Base-by-base conservation (phyloP, 2,113 vertebrate genomes). In the Malurus elegans region DNA sequence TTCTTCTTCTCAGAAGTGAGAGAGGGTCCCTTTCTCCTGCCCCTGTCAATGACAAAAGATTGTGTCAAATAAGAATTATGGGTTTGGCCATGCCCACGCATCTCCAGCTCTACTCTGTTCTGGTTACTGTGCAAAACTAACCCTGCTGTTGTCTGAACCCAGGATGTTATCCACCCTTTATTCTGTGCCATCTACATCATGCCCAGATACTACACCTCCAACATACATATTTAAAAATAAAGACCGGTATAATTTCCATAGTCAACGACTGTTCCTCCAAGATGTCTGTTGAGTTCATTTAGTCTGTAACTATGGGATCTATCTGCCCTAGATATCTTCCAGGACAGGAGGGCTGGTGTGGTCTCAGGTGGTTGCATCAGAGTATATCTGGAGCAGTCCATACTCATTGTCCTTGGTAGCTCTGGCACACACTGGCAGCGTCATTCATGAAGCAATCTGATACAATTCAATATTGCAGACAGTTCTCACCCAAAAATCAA, bases 21-120 rank as follows among this genome's bases (percentile, higher is more conserved):
- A 57, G 13, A 24, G 9, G 21, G 17, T 10, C 7, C 6, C 23
- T 29, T 70, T n/a, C 9, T 36, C n/a, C 38, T 38, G 23, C 25
- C 14, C n/a, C 26, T 5, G 3, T 14, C 10, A 45, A 32, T 9
- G 47, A n/a, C 0, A 0, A 18, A 32, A 60, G 28, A 28, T 4
- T 3, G 6, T 38, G 26, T n/a, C n/a, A 53, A 38, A n/a, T n/a
- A 53, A 69, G 14, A 45, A 69, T n/a, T 24, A 38, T n/a, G 10
- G 9, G 3, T 31, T 64, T 56, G 34, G 20, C 31, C 25, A 26
- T n/a, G 10, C 13, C 13, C 24, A 34, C 18, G 5, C 8, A 29
- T 25, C 31, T 72, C 34, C 9, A 71, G 8, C 18, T 57, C 29
- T 20, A 48, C 6, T 48, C 34, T 17, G 8, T 62, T 11, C 8